Base-by-base conservation (phyloP, 2,888 invertebrate species). In the Gerris lacustris region DNA sequence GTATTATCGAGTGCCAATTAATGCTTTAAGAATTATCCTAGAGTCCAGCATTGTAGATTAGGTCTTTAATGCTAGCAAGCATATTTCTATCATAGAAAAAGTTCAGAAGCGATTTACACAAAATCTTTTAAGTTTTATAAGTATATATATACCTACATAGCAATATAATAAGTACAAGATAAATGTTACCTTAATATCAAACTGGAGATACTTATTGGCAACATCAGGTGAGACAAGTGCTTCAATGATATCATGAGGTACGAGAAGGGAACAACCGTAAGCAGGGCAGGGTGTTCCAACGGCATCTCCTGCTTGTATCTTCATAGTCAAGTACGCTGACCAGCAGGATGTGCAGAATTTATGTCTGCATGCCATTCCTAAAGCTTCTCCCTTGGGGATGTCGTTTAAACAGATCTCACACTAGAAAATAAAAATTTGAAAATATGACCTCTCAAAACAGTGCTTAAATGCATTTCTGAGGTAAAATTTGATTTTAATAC, bases 251-350 rank as follows among this genome's bases (percentile, higher is more conserved):
- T 87, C 87, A 1, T 86, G 85, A 31, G 87, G 87, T 47, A 88
- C 87, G 72, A 87, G 79, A 76, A 84, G 84, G 75, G 83, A 83
- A 78, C 88, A 88, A 75, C 84, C 83, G 77, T 82, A 86, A 55
- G 86, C 87, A 31, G 88, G 88, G 79, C 88, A 88, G 18, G 85
- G 82, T 71, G 88, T 87, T 76, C 85, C 84, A 77, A 87, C 86
- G 11, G 86, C 85, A 75, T 87, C 86, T 7, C 87, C 87, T 64
- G 7, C 64, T 17, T 64, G 18, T 18, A 64, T 64, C 69, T 68
- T 68, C 6, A 68, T 83, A 31, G 84, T 86, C 72, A 88, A 79
- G 78, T 88, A 88, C 69, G 84, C 83, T 78, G 86, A 83, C 88
- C 88, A 88, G 79, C 88, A 88, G 6, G 79, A 78, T 70, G 83